phyloP scores from a whole-genome alignment of 2,113 vertebrate genomes.

The Marmota monax region DNA sequence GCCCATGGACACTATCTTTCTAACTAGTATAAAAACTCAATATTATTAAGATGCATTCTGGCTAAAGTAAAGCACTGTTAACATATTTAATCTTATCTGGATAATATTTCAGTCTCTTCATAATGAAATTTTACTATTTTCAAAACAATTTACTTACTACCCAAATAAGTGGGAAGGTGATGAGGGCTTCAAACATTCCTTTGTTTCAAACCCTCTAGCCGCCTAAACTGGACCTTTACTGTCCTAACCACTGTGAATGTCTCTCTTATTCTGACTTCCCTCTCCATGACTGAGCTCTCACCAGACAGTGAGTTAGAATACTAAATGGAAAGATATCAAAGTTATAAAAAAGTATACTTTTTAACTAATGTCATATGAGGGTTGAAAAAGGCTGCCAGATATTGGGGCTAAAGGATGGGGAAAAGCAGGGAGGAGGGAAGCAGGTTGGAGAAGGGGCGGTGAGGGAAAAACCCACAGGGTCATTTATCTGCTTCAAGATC shows the following conservation, averaged over 20 bases:
- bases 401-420: not conserved
- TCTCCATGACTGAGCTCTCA: not conserved
- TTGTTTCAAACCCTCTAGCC: not conserved
- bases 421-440: not conserved
- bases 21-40: slow-evolving; percentile 40
- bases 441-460: not conserved
- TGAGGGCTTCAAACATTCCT: slow-evolving; percentile 10
- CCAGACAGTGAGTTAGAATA: not conserved
- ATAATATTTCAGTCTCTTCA: slow-evolving; percentile 1
- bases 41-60: not conserved
- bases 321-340: slow-evolving; percentile 29
- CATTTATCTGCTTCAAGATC: not conserved
- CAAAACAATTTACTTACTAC: slow-evolving; percentile 63
- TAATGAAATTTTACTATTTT: not conserved
- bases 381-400: not conserved
- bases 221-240: not conserved
- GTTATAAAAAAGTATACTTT: slow-evolving; percentile 54
- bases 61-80: not conserved
- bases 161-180: slow-evolving; percentile 14
- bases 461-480: not conserved
- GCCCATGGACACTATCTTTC: not conserved
- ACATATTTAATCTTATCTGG: not conserved
- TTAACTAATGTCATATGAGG: not conserved
- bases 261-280: not conserved
- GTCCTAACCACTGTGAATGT: not conserved